Evolutionary conservation across 2,888 invertebrate genomes (phyloP).

Genomic region (Lucinisca nassula): DNA sequence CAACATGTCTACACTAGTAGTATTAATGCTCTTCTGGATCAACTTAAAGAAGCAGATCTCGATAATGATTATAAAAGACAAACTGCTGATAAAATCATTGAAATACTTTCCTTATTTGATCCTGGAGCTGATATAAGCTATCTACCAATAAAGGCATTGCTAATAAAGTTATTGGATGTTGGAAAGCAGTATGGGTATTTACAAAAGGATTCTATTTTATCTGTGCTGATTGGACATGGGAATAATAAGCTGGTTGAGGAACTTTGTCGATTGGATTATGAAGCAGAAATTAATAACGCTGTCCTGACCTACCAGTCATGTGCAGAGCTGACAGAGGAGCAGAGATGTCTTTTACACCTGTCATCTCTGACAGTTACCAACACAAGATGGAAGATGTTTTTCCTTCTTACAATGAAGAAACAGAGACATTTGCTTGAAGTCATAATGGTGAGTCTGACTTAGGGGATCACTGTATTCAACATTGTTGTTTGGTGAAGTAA

Average conservation of each 20-base stretch:
- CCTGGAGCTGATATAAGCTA: constrained; percentile 76
- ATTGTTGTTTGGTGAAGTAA: too few species aligned
- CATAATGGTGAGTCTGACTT: constrained; percentile 82
- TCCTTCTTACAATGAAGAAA: constrained; percentile 75
- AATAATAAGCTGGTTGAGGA: constrained; percentile 77
- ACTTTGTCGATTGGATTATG: constrained; percentile 77
- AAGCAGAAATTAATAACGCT: constrained; percentile 67
- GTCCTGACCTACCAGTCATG: constrained; percentile 57
- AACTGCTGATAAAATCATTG: constrained; percentile 61
- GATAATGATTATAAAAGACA: constrained; percentile 48
- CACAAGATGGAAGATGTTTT: constrained; percentile 78
- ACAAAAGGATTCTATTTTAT: constrained; percentile 73
- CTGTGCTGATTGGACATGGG: constrained; percentile 76
- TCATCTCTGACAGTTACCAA: constrained; percentile 68
- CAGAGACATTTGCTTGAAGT: constrained; percentile 81
- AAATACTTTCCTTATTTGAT: constrained; percentile 77
- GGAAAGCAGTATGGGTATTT: constrained; percentile 53
- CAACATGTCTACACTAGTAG: constrained; percentile 76
- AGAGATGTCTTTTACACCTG: constrained; percentile 74
- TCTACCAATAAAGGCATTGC: constrained; percentile 75
- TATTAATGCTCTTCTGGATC: constrained; percentile 76
- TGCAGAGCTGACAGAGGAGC: constrained; percentile 73
- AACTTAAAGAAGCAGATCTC: constrained; percentile 52
- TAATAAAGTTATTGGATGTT: constrained; percentile 75
- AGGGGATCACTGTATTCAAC: too few species aligned